Conservation (phyloP, 2,113 vertebrate species). For the Empidonax traillii region DNA sequence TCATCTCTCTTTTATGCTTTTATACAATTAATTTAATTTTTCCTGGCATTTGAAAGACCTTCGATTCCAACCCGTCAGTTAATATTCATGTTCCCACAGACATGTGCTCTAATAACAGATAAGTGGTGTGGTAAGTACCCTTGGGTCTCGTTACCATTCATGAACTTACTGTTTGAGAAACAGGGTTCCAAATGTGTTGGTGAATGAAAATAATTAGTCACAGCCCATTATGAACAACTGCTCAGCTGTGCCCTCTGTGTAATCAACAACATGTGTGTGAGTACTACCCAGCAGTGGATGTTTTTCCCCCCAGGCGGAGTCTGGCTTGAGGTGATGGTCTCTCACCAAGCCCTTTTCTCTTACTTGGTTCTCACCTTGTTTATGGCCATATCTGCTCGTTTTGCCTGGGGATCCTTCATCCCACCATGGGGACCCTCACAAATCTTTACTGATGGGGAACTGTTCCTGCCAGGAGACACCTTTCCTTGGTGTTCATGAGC, state of each 20-base stretch:
- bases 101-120: constrained; percentile 1
- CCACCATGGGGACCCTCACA: accelerated
- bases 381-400: not conserved
- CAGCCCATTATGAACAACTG: not conserved
- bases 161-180: not conserved
- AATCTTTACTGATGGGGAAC: not conserved
- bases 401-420: not conserved
- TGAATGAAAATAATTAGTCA: not conserved
- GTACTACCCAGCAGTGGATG: not conserved
- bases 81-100: constrained; percentile 3
- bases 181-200: not conserved
- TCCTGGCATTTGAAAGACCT: constrained; percentile 15
- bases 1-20: not conserved
- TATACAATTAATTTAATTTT: constrained; percentile 6
- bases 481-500: not conserved
- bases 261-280: not conserved
- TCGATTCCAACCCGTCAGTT: not conserved
- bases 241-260: not conserved
- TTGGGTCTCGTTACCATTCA: not conserved
- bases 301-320: not conserved
- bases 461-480: not conserved
- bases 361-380: accelerated
- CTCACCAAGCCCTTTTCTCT: not conserved
- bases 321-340: not conserved
- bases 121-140: not conserved